These are phyloP conservation scores for Rhagoletis pomonella DNA, from an alignment of 1,140 invertebrate species.

Conservation along the genomic window DNA sequence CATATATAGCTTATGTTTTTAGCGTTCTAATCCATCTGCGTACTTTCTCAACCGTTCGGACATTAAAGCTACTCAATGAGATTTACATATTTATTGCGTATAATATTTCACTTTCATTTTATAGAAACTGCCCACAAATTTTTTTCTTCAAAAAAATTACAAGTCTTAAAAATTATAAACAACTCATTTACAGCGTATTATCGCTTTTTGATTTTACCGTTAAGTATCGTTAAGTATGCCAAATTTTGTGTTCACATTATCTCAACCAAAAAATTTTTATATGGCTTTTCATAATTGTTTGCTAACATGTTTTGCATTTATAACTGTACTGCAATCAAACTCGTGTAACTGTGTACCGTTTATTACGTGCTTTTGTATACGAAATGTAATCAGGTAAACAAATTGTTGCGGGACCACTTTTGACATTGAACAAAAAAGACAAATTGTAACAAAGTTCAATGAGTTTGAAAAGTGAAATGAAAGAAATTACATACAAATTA, in stretches of 20 bases:
- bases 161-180: background rate
- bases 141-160: background rate
- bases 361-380: background rate
- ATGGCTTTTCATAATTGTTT: background rate
- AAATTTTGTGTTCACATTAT: background rate
- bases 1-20: too few species aligned
- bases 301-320: background rate
- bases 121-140: background rate
- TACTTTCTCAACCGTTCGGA: too few species aligned
- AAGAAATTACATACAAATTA: background rate
- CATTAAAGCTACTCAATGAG: too few species aligned
- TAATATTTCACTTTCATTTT: background rate
- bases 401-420: background rate
- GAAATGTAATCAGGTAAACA: slow-evolving; percentile 2
- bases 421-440: background rate
- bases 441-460: background rate
- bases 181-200: background rate
- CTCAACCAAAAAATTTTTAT: background rate
- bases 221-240: background rate
- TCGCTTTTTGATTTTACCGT: background rate
- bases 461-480: background rate
- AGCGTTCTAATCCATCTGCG: too few species aligned
- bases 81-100: too few species aligned
- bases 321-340: slow-evolving; percentile 22
- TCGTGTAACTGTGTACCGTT: background rate